Conservation (phyloP, 2,888 invertebrate species). For the Drepanosiphum platanoidis region DNA sequence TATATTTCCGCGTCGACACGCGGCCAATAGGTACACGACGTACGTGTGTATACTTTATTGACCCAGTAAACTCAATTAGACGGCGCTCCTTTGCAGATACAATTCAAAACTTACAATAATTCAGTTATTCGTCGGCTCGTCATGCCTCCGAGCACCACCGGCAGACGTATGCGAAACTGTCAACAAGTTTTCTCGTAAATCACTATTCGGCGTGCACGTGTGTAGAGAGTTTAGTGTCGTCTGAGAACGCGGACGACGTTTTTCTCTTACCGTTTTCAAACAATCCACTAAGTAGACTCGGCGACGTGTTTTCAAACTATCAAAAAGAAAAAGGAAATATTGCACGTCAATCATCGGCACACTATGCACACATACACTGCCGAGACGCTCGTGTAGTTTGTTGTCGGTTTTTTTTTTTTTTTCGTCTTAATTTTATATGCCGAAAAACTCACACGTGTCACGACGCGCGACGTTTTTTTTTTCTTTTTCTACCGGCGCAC, state of each 20-base stretch:
- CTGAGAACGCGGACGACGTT: neutral
- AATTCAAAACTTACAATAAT: neutral
- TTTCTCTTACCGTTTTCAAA: neutral
- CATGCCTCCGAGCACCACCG: neutral
- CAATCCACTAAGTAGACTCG: neutral
- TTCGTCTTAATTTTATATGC: no score
- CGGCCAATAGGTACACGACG: no score
- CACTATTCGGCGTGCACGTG: neutral
- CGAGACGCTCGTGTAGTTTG: no score
- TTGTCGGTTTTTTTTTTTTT: neutral
- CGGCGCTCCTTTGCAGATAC: no score
- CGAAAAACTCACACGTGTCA: no score
- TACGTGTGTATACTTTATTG: no score
- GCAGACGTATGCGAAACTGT: neutral
- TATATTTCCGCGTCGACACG: no score
- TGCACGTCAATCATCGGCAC: neutral
- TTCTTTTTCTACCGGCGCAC: no score
- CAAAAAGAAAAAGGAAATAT: neutral
- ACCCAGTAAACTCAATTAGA: neutral
- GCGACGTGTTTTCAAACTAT: neutral
- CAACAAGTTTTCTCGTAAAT: slow-evolving; percentile 29
- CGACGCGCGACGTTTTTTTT: no score
- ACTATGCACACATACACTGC: neutral
- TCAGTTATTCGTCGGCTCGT: neutral
- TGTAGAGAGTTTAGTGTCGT: neutral